phyloP scores from a whole-genome alignment of 2,797 vertebrate species.

The Pristis pectinata region DNA sequence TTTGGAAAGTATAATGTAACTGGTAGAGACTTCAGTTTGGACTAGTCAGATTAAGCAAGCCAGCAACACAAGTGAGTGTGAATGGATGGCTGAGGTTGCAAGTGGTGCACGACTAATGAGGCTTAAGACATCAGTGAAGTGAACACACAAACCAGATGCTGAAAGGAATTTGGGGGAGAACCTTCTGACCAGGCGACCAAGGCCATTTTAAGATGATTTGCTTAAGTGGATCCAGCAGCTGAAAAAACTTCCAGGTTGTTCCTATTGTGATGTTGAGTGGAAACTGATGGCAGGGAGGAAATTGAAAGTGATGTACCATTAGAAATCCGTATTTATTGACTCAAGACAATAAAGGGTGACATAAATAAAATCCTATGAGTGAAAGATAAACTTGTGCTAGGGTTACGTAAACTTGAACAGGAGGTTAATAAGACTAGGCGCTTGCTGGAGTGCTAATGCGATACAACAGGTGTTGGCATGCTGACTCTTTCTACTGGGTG shows the following conservation, averaged over 20 bases:
- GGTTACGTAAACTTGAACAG: constrained; percentile 1
- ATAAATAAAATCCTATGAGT: neutral
- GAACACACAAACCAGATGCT: constrained; percentile 12
- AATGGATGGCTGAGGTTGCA: constrained; percentile 6
- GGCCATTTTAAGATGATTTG: neutral
- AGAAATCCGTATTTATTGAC: constrained; percentile 24
- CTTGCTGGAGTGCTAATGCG: neutral
- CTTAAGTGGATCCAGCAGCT: constrained; percentile 23
- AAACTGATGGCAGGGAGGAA: constrained; percentile 17
- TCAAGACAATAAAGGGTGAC: constrained; percentile 3
- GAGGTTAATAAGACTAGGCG: constrained; percentile 17
- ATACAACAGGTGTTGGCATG: neutral
- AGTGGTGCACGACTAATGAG: neutral
- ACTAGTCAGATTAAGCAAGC: constrained; percentile 20
- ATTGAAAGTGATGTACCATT: neutral
- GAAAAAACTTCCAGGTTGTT: constrained; percentile 26
- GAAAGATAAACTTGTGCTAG: constrained; percentile 18
- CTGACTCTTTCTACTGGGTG: neutral
- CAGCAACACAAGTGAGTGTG: neutral
- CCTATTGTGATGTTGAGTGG: constrained; percentile 22
- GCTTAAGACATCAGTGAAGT: neutral
- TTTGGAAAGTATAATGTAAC: neutral
- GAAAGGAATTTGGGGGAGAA: neutral
- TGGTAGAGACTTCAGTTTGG: neutral
- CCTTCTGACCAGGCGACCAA: neutral